phyloP scores from a whole-genome alignment of 2,797 vertebrate species.

The Melanotaenia trifasciata region DNA sequence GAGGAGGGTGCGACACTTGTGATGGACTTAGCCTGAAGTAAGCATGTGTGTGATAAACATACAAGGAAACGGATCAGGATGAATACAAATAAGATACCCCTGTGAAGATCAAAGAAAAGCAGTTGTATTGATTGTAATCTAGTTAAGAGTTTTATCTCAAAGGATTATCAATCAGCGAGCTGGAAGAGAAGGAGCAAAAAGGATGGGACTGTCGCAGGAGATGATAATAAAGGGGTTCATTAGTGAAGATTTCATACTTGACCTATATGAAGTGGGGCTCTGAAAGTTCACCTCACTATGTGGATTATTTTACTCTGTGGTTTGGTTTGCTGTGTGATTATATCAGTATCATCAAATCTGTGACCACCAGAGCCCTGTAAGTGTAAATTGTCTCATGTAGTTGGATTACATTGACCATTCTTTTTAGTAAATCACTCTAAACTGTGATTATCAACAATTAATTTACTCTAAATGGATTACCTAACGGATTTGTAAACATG shows the following conservation, averaged over 20 bases:
- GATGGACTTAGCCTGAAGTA: constrained; percentile 72
- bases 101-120: constrained; percentile 55
- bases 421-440: too few species aligned
- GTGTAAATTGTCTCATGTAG: too few species aligned
- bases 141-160: constrained; percentile 25
- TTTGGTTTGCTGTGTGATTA: background rate
- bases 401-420: too few species aligned
- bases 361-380: too few species aligned
- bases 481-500: too few species aligned
- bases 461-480: too few species aligned
- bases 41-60: constrained; percentile 59
- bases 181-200: constrained; percentile 9
- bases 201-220: constrained; percentile 5
- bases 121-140: constrained; percentile 46
- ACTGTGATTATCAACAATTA: too few species aligned
- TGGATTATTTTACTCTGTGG: background rate
- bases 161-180: constrained; percentile 27
- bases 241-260: background rate
- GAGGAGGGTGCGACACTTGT: constrained; percentile 66
- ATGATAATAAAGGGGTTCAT: constrained; percentile 9
- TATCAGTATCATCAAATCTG: background rate
- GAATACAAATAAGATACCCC: constrained; percentile 61
- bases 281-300: too few species aligned
- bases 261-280: background rate
- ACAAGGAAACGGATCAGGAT: constrained; percentile 70